These are phyloP conservation scores for Drosophila chauvacae DNA, from an alignment of 1,140 invertebrate genomes.

Conservation along the genomic window DNA sequence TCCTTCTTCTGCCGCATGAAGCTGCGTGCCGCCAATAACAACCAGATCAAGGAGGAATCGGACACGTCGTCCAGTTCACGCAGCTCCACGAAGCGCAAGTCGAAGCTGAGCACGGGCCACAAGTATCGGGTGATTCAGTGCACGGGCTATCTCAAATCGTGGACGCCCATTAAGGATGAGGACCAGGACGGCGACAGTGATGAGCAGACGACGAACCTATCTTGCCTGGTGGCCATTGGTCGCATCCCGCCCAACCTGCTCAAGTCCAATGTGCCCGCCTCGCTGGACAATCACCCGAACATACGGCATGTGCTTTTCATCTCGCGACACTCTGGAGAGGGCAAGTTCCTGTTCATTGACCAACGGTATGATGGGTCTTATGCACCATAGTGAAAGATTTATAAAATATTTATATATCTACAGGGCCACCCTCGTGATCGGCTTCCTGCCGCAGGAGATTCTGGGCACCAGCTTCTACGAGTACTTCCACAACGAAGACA, in stretches of 20 bases:
- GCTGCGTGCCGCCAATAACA: slow-evolving; percentile 86
- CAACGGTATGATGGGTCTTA: slow-evolving; percentile 87
- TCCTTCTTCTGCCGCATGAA: slow-evolving; percentile 98
- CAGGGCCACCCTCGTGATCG: slow-evolving; percentile 94
- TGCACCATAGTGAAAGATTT: neutral
- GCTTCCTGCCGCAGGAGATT: slow-evolving; percentile 96
- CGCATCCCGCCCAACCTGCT: slow-evolving; percentile 87
- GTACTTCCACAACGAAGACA: slow-evolving; percentile 95
- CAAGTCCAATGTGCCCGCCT: slow-evolving; percentile 76
- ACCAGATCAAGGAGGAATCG: slow-evolving; percentile 90
- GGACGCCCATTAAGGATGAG: slow-evolving; percentile 92
- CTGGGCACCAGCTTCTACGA: slow-evolving; percentile 97
- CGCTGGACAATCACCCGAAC: slow-evolving; percentile 84
- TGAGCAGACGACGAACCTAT: slow-evolving; percentile 90
- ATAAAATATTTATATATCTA: neutral
- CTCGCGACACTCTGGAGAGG: slow-evolving; percentile 95
- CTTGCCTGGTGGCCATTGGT: slow-evolving; percentile 94
- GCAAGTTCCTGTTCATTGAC: slow-evolving; percentile 98
- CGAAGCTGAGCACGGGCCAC: slow-evolving; percentile 88
- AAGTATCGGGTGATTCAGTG: slow-evolving; percentile 94
- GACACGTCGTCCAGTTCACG: slow-evolving; percentile 88
- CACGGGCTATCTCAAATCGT: slow-evolving; percentile 96
- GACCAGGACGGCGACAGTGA: slow-evolving; percentile 89
- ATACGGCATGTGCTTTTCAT: slow-evolving; percentile 88
- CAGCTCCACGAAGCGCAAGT: slow-evolving; percentile 88